Conservation (phyloP, 2,888 invertebrate genomes). For the Caenorhabditis sp. region DNA sequence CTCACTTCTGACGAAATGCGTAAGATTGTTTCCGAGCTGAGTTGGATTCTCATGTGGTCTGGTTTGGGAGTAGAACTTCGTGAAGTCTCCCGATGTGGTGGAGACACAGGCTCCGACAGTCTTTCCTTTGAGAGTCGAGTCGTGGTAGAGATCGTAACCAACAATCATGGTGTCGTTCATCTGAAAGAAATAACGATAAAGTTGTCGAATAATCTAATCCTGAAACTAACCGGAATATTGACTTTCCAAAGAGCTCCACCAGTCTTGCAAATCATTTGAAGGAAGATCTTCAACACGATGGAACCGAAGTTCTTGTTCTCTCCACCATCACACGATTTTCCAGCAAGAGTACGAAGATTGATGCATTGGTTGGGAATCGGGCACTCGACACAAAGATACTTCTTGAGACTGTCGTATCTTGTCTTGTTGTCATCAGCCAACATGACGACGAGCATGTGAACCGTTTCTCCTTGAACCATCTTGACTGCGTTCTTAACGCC, state of each 20-base stretch:
- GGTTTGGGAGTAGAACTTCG: slow-evolving; percentile 89
- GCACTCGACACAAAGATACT: slow-evolving; percentile 84
- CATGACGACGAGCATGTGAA: slow-evolving; percentile 85
- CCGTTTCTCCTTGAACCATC: slow-evolving; percentile 19
- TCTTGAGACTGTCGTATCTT: slow-evolving; percentile 92
- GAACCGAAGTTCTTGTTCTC: slow-evolving; percentile 88
- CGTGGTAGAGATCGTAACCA: slow-evolving; percentile 93
- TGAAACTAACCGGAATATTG: slow-evolving; percentile 86
- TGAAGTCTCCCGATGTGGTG: slow-evolving; percentile 88
- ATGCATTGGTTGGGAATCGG: slow-evolving; percentile 84
- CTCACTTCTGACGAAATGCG: slow-evolving; percentile 81
- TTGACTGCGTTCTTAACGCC: slow-evolving; percentile 53
- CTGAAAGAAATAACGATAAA: slow-evolving; percentile 38
- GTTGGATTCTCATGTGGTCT: slow-evolving; percentile 89
- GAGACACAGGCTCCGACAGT: slow-evolving; percentile 92
- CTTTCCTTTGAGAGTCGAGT: slow-evolving; percentile 87
- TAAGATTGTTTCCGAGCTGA: slow-evolving; percentile 89
- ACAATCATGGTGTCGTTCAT: slow-evolving; percentile 88
- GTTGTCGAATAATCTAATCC: too few species aligned
- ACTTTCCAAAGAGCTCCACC: slow-evolving; percentile 94
- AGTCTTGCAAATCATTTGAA: slow-evolving; percentile 94
- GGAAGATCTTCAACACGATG: slow-evolving; percentile 93
- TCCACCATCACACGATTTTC: slow-evolving; percentile 77
- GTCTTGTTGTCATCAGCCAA: slow-evolving; percentile 88
- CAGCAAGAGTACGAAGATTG: slow-evolving; percentile 86